A percentile compares a stretch with the other conserved stretches of the same genome.
phyloP scores from a whole-genome alignment of 2,888 invertebrate species.

The Zootermopsis nevadensis region DNA sequence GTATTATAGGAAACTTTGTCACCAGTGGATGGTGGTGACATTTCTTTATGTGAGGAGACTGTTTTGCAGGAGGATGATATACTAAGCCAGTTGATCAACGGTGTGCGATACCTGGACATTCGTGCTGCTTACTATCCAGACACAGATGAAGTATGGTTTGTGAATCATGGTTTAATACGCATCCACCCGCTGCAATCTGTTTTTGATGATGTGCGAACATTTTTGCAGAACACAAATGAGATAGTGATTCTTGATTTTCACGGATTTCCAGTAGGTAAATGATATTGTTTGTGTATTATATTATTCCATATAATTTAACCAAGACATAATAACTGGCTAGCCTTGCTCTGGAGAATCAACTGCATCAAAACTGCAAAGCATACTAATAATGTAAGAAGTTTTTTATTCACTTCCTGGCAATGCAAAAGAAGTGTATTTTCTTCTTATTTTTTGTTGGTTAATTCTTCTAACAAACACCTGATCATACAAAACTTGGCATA shows the following conservation, averaged over 20 bases:
- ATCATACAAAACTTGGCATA: too few relatives aligned
- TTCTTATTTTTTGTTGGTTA: not conserved
- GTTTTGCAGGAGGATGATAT: slow-evolving; percentile 68
- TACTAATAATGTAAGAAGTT: not conserved
- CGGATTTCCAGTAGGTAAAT: slow-evolving; percentile 69
- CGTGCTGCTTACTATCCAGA: slow-evolving; percentile 67
- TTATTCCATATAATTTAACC: not conserved
- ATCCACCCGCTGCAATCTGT: slow-evolving; percentile 65
- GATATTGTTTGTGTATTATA: slow-evolving; percentile 28
- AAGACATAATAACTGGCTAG: not conserved
- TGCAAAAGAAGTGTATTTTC: not conserved
- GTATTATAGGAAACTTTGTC: too few relatives aligned
- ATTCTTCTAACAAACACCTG: too few relatives aligned
- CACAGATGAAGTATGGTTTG: slow-evolving; percentile 61
- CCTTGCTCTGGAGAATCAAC: not conserved
- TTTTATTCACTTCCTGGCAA: not conserved
- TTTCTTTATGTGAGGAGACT: too few relatives aligned
- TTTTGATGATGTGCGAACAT: slow-evolving; percentile 67
- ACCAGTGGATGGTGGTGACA: too few relatives aligned
- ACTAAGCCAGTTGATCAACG: slow-evolving; percentile 70
- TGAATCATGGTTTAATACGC: slow-evolving; percentile 68
- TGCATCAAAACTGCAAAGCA: not conserved
- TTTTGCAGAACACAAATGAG: slow-evolving; percentile 69
- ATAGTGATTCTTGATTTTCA: slow-evolving; percentile 72
- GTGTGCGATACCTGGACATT: slow-evolving; percentile 71